These are phyloP conservation scores for Esox niger DNA, from an alignment of 2,113 vertebrate genomes.

Conservation along the genomic window DNA sequence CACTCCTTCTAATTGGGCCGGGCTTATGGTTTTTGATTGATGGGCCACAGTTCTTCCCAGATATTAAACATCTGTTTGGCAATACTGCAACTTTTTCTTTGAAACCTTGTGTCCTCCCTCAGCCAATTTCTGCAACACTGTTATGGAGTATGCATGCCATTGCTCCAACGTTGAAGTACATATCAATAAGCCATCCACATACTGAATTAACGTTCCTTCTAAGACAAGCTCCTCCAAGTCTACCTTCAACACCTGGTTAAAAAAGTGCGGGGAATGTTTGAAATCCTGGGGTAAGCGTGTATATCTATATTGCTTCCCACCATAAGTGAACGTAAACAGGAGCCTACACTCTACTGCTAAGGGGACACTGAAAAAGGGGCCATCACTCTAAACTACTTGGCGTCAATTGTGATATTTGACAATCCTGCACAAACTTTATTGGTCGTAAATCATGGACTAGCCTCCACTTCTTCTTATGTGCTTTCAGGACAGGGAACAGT, in stretches of 20 bases:
- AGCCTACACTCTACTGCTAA: neutral
- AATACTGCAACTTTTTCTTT: conserved; percentile 1
- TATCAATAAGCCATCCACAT: neutral
- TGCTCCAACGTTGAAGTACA: neutral
- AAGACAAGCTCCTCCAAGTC: neutral
- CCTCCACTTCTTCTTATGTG: too few relatives aligned
- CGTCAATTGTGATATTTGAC: too few relatives aligned
- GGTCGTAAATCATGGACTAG: too few relatives aligned
- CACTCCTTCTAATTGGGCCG: neutral
- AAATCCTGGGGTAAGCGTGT: neutral
- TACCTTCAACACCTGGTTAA: neutral
- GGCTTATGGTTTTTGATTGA: neutral
- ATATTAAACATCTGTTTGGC: conserved; percentile 3
- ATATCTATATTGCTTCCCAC: conserved; percentile 2
- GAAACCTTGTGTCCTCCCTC: conserved; percentile 1
- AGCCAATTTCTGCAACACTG: neutral
- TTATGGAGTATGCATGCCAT: too few relatives aligned
- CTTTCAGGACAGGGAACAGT: too few relatives aligned
- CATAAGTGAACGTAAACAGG: conserved; percentile 11
- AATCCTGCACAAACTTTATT: too few relatives aligned
- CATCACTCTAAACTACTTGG: conserved; percentile 15
- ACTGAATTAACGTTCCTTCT: neutral
- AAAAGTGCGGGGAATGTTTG: neutral
- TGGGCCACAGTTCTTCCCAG: neutral
- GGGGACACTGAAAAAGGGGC: conserved; percentile 17